phyloP scores from a whole-genome alignment of 2,888 invertebrate species.

The Steromphala cineraria region DNA sequence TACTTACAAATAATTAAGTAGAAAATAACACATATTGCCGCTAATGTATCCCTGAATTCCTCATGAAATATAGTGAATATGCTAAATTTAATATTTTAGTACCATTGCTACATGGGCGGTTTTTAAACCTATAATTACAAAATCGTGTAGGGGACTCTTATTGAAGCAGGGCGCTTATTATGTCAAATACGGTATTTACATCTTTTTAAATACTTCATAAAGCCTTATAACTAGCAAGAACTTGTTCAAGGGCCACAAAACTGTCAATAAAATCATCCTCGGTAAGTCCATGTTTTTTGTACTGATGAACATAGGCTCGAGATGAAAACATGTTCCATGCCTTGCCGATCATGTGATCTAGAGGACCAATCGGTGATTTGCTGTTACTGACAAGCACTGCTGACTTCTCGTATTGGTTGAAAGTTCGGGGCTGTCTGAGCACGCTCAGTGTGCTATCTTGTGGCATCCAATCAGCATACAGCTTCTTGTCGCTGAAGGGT shows the following conservation, averaged over 20 bases:
- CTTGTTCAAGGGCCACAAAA: conserved; percentile 74
- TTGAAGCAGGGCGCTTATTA: too few relatives aligned
- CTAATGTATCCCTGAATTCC: too few relatives aligned
- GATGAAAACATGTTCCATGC: conserved; percentile 76
- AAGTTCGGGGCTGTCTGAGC: conserved; percentile 64
- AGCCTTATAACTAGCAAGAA: conserved; percentile 69
- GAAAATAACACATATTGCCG: too few relatives aligned
- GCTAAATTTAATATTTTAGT: too few relatives aligned
- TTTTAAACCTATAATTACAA: too few relatives aligned
- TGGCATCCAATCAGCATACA: conserved; percentile 69
- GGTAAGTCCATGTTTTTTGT: conserved; percentile 70
- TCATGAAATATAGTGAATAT: too few relatives aligned
- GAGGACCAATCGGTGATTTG: conserved; percentile 59
- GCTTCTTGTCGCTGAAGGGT: conserved; percentile 59
- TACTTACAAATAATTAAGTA: too few relatives aligned
- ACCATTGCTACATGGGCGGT: too few relatives aligned
- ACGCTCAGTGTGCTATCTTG: conserved; percentile 47
- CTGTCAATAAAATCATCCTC: conserved; percentile 74
- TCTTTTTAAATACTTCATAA: conserved; percentile 39
- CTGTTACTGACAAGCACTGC: conserved; percentile 73
- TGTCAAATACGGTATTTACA: too few relatives aligned
- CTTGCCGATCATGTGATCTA: conserved; percentile 69
- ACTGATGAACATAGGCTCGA: conserved; percentile 76
- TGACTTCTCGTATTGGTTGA: conserved; percentile 71
- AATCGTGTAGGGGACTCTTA: too few relatives aligned